Conservation (phyloP, 2,888 invertebrate genomes). For the Drosophila robusta region DNA sequence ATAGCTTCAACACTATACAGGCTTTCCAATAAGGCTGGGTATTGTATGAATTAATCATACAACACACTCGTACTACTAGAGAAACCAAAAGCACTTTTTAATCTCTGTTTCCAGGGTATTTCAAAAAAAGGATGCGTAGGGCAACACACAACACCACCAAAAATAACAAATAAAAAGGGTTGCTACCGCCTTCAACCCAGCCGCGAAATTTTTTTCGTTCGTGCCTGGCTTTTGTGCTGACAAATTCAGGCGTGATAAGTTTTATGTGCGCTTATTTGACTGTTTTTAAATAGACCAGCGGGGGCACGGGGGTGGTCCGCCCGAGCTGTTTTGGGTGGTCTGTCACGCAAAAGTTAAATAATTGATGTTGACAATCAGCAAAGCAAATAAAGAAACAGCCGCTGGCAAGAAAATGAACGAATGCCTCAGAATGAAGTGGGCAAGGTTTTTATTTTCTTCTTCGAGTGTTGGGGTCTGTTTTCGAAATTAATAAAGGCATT, state of each 20-base stretch:
- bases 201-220: slow-evolving; percentile 40
- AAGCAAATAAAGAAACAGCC: slow-evolving; percentile 78
- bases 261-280: slow-evolving; percentile 81
- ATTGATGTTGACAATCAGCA: slow-evolving; percentile 83
- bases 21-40: too few relatives aligned
- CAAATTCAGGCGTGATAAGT: slow-evolving; percentile 83
- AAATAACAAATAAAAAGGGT: slow-evolving; percentile 65
- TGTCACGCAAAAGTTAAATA: slow-evolving; percentile 80
- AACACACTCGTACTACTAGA: not conserved
- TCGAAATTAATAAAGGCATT: slow-evolving; percentile 69
- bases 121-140: slow-evolving; percentile 26
- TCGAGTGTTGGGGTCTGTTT: slow-evolving; percentile 50
- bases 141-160: slow-evolving; percentile 4
- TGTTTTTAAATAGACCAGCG: slow-evolving; percentile 78
- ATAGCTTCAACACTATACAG: too few relatives aligned
- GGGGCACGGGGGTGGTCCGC: slow-evolving; percentile 33
- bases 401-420: slow-evolving; percentile 53
- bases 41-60: too few relatives aligned
- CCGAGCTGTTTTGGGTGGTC: slow-evolving; percentile 41
- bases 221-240: slow-evolving; percentile 78
- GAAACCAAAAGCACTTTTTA: not conserved
- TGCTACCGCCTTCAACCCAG: slow-evolving; percentile 39
- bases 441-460: slow-evolving; percentile 28
- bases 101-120: slow-evolving; percentile 33
- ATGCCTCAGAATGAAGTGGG: slow-evolving; percentile 48